phyloP scores from a whole-genome alignment of 2,888 invertebrate species.

The Antheraea assamensis region DNA sequence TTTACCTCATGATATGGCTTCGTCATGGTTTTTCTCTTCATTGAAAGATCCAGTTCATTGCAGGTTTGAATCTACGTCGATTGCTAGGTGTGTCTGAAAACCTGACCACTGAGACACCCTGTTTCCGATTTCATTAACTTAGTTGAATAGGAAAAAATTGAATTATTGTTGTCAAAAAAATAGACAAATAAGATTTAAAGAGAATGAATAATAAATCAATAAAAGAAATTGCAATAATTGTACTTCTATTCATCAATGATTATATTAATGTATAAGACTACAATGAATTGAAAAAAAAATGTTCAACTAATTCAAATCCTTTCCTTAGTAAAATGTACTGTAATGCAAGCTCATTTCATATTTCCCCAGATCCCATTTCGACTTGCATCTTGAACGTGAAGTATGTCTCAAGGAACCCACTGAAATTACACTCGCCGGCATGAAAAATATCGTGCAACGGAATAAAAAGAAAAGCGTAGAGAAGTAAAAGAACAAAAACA shows the following conservation, averaged over 20 bases:
- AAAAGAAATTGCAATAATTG: no score
- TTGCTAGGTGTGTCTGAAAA: no score
- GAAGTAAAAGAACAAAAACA: conserved; percentile 64
- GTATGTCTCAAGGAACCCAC: conserved; percentile 51
- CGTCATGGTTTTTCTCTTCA: no score
- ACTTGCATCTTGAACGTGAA: conserved; percentile 42
- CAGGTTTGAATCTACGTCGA: no score
- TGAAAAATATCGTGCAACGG: conserved; percentile 30
- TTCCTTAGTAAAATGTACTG: conserved; percentile 15
- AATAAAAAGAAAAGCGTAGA: conserved; percentile 18
- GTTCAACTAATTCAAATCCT: neutral
- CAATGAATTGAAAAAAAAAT: neutral
- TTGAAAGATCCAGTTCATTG: no score
- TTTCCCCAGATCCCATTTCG: conserved; percentile 32
- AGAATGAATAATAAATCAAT: no score
- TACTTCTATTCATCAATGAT: neutral
- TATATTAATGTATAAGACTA: neutral
- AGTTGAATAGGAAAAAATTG: no score
- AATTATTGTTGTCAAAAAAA: no score
- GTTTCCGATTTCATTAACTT: no score
- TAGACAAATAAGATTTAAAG: no score
- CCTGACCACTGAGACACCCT: no score
- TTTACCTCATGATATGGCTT: no score
- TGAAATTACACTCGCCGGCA: conserved; percentile 46
- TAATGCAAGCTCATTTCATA: conserved; percentile 32